A percentile compares a stretch with the other conserved stretches of the same genome.
phyloP scores from a whole-genome alignment of 2,888 invertebrate species.

The Platynereis dumerilii region DNA sequence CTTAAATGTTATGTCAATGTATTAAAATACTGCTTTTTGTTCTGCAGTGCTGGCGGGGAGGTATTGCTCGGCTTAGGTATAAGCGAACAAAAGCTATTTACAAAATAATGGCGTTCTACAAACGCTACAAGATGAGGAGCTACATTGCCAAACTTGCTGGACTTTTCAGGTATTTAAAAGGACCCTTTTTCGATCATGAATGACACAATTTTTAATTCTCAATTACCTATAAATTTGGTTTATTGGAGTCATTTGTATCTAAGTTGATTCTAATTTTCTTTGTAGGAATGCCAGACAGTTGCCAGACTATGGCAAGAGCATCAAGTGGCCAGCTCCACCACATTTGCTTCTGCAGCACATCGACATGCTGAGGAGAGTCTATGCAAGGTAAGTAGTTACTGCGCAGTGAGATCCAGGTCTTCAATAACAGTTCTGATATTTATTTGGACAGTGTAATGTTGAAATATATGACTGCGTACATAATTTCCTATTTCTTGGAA shows the following conservation, averaged over 20 bases:
- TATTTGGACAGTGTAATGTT: no score
- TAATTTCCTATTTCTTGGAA: no score
- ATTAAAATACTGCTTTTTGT: no score
- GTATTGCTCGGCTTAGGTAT: constrained; percentile 78
- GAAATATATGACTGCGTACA: no score
- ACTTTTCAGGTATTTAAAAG: constrained; percentile 66
- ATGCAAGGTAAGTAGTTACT: constrained; percentile 59
- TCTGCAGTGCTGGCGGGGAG: constrained; percentile 77
- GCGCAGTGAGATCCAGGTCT: no score
- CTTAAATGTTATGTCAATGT: no score
- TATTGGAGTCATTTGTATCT: no score
- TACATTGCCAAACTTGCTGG: constrained; percentile 74
- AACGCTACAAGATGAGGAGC: constrained; percentile 76
- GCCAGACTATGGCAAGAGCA: constrained; percentile 76
- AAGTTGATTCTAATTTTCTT: constrained; percentile 1
- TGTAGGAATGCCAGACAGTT: constrained; percentile 49
- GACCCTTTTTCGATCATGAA: no score
- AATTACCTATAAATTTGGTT: no score
- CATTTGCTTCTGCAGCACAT: constrained; percentile 73
- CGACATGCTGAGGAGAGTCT: constrained; percentile 53
- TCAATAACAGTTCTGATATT: no score
- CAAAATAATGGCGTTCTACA: constrained; percentile 81
- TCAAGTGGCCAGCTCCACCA: constrained; percentile 84
- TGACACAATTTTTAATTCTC: no score
- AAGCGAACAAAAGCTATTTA: constrained; percentile 85